Percentiles rank a stretch among this genome's conserved stretches.
Conservation (phyloP, 1,140 invertebrate species). For the Triops longicaudatus region DNA sequence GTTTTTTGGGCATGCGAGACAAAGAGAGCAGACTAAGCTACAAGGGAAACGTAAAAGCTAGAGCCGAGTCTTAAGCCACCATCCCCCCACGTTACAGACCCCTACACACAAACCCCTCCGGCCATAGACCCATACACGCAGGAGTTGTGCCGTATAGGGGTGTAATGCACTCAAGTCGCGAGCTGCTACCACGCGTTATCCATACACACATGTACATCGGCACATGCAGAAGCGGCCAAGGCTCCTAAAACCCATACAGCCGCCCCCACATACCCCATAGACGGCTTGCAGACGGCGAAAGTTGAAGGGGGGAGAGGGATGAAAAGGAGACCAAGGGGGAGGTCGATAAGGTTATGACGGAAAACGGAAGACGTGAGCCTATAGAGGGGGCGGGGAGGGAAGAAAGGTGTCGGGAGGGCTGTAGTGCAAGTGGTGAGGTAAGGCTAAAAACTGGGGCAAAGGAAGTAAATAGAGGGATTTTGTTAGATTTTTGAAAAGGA, state of each 20-base stretch:
- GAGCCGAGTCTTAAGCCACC: background rate
- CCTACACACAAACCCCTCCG: background rate
- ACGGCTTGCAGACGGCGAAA: background rate
- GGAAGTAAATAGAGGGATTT: no score
- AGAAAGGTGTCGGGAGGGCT: background rate
- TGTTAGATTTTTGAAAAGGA: no score
- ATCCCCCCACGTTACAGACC: background rate
- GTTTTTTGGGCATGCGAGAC: background rate
- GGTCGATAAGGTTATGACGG: constrained; percentile 9
- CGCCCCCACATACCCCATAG: background rate
- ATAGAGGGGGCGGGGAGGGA: background rate
- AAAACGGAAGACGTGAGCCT: background rate
- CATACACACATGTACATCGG: background rate
- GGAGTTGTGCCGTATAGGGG: background rate
- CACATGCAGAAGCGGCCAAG: background rate
- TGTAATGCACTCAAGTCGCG: background rate
- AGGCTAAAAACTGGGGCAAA: no score
- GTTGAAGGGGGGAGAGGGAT: background rate
- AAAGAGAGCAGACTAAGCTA: background rate
- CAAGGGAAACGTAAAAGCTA: background rate
- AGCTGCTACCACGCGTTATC: background rate
- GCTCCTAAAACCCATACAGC: background rate
- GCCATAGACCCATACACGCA: background rate
- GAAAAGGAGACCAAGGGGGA: background rate
- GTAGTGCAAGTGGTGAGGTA: no score